A percentile compares a stretch with the other conserved stretches of the same genome.
Conservation (phyloP, 92 coral and sea anemone genomes). For the Palythoa heliodiscus region DNA sequence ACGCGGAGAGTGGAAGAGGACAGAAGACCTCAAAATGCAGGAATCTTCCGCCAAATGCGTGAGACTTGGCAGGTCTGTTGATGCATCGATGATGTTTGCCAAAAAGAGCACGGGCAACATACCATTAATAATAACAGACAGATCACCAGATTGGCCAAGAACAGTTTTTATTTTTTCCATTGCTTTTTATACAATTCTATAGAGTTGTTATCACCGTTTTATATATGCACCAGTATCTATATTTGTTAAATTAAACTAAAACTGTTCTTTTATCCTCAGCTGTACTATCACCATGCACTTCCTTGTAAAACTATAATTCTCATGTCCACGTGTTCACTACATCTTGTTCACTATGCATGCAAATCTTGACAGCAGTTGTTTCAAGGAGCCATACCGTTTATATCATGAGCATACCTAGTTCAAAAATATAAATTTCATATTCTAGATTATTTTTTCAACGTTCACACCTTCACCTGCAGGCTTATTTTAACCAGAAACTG, state of each 20-base stretch:
- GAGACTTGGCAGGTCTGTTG: no score
- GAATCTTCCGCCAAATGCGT: no score
- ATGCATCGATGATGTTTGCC: no score
- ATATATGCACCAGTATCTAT: no score
- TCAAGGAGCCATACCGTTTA: conserved; percentile 7
- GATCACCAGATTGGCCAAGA: no score
- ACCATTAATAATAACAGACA: no score
- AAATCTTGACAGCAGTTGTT: background rate
- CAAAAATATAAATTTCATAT: background rate
- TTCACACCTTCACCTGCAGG: background rate
- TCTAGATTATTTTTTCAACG: background rate
- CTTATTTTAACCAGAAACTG: background rate
- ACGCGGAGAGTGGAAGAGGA: no score
- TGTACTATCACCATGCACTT: background rate
- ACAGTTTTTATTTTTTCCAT: no score
- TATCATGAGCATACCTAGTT: conserved; percentile 5
- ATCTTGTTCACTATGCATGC: conserved; percentile 1
- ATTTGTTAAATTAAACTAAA: background rate
- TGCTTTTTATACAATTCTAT: no score
- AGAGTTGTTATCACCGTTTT: no score
- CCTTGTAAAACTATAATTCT: background rate
- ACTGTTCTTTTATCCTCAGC: background rate
- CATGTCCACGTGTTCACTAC: background rate
- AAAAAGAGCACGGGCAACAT: no score
- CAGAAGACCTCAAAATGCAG: no score